Percentiles rank a stretch among this genome's conserved stretches.
These are phyloP conservation scores for Thaleichthys pacificus DNA, from an alignment of 2,797 vertebrate genomes.

Conservation along the genomic window DNA sequence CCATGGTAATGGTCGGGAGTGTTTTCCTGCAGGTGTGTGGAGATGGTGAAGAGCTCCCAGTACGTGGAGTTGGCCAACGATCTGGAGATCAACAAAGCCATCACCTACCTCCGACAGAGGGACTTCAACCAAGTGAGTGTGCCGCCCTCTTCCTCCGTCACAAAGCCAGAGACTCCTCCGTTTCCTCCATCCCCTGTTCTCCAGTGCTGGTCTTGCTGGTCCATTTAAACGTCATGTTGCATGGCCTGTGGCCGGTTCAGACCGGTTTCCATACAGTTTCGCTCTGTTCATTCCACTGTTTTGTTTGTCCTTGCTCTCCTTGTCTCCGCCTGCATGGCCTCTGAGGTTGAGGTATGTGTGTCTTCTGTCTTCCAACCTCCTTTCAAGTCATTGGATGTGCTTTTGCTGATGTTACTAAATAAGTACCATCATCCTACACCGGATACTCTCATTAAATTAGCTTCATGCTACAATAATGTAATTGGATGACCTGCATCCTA, in stretches of 20 bases:
- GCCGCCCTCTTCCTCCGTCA: conserved; percentile 12
- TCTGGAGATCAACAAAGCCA: conserved; percentile 97
- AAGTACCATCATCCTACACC: not conserved
- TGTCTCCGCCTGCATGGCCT: conserved; percentile 71
- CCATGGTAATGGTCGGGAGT: not conserved
- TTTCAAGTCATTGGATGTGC: conserved; percentile 18
- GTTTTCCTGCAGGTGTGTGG: conserved; percentile 86
- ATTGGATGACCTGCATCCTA: no score
- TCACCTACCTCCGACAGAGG: conserved; percentile 91
- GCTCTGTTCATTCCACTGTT: conserved; percentile 48
- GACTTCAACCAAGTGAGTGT: conserved; percentile 91
- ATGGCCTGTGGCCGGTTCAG: conserved; percentile 22
- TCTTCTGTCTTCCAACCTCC: conserved; percentile 44
- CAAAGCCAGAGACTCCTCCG: not conserved
- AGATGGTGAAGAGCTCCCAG: conserved; percentile 90
- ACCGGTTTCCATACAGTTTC: conserved; percentile 8
- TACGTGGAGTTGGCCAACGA: conserved; percentile 96
- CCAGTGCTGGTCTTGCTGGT: conserved; percentile 1
- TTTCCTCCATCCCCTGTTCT: conserved; percentile 24
- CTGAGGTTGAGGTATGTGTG: conserved; percentile 78
- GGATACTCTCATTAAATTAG: no score
- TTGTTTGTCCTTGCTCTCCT: conserved; percentile 61
- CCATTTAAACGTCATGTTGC: not conserved
- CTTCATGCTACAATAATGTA: no score
- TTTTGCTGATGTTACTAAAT: not conserved